Evolutionary conservation across 2,888 invertebrate species (phyloP).

Genomic region (Netelia fuscicornis): DNA sequence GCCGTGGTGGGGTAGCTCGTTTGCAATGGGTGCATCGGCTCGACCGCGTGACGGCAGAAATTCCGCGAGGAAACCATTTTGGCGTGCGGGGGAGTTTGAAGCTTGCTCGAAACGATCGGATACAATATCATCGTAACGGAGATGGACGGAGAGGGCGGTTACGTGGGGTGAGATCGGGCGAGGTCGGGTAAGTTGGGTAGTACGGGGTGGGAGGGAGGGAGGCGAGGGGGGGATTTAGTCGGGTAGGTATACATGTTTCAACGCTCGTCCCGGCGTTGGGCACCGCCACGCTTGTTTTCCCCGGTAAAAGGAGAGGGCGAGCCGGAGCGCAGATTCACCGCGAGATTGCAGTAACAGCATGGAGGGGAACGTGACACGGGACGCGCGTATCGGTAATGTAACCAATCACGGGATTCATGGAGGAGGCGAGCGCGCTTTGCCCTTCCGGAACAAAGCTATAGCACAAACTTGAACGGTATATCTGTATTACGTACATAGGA

Average conservation of each 20-base stretch:
- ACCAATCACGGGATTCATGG: conserved; percentile 81
- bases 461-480: conserved; percentile 1
- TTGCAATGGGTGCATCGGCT: background rate
- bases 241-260: conserved; percentile 60
- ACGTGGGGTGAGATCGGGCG: background rate
- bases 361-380: conserved; percentile 79
- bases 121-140: background rate
- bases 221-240: background rate
- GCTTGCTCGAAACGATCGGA: background rate
- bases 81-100: background rate
- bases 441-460: background rate
- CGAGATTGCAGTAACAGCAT: conserved; percentile 83
- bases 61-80: conserved; percentile 10
- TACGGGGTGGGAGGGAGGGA: background rate
- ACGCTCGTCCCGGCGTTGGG: conserved; percentile 32
- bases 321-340: conserved; percentile 73
- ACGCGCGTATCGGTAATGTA: conserved; percentile 85
- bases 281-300: conserved; percentile 74
- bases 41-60: conserved; percentile 16
- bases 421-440: conserved; percentile 52
- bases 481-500: background rate
- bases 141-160: background rate
- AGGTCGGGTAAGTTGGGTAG: background rate
- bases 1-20: no score
- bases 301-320: conserved; percentile 75